Evolutionary conservation across 2,888 invertebrate genomes (phyloP), one percentile per base, ranked within the genome.

Genomic region (Therioaphis trifolii): DNA sequence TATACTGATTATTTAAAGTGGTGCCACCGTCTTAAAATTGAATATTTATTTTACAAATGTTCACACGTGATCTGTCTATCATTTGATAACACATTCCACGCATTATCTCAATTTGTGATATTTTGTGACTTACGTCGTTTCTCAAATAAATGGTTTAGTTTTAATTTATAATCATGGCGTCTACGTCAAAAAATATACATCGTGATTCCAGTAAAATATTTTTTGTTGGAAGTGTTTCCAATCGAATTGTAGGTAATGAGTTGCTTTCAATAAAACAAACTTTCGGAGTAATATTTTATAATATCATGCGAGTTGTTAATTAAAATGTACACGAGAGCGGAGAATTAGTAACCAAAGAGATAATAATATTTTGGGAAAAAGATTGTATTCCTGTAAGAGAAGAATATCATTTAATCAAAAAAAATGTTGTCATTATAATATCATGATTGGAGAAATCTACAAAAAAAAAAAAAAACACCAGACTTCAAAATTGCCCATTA

Each of bases 361-460:
- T 46, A 1, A 4, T 72, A 12, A 72, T 72, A 72, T 52, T 72
- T 9, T 72, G 52, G 29, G 72, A 72, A 72, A 55, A 55, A 55
- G 74, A 35, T 7, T n/a, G 55, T 55, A 74, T 74, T 35, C 55
- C 55, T 0, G 55, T 55, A 24, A 74, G 55, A 35, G 35, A 74
- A 55, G 52, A 55, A 52, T 72, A 29, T 72, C 52, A 72, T n/a
- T 72, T 72, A 69, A 46, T n/a, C n/a, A n/a, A n/a, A n/a, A n/a
- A n/a, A n/a, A n/a, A n/a, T n/a, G n/a, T n/a, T n/a, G n/a, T n/a
- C n/a, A n/a, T n/a, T n/a, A n/a, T n/a, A n/a, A n/a, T n/a, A n/a
- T n/a, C n/a, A n/a, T n/a, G n/a, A n/a, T n/a, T n/a, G n/a, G n/a
- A n/a, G n/a, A n/a, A n/a, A n/a, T 68, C 12, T 68, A 68, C 68